A percentile compares a stretch with the other conserved stretches of the same genome.
Evolutionary conservation across 2,113 vertebrate species (phyloP).

Genomic region (Lipophrys pholis): DNA sequence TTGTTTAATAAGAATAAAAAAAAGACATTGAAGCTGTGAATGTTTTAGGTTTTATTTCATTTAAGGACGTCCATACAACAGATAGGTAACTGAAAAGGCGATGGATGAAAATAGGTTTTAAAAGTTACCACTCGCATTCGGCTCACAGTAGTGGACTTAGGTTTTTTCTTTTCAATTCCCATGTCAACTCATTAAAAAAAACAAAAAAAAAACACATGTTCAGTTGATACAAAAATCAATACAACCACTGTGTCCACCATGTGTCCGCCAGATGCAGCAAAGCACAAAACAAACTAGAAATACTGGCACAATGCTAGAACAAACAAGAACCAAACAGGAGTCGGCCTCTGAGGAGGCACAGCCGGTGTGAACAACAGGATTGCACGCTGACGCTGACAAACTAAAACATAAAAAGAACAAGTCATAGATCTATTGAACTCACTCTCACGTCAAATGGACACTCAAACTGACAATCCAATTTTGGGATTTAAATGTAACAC

Average conservation of each 20-base stretch:
- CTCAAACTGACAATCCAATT: slow-evolving; percentile 28
- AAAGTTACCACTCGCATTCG: too few species aligned
- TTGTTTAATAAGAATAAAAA: slow-evolving; percentile 18
- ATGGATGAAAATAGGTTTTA: too few species aligned
- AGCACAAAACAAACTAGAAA: slow-evolving; percentile 3
- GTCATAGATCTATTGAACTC: not conserved
- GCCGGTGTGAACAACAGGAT: slow-evolving; percentile 38
- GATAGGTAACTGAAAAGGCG: not conserved
- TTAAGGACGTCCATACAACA: slow-evolving; percentile 10
- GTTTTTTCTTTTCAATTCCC: too few species aligned
- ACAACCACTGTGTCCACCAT: not conserved
- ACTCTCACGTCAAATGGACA: slow-evolving; percentile 10
- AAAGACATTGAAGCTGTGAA: not conserved
- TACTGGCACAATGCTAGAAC: slow-evolving; percentile 8
- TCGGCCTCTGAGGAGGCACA: slow-evolving; percentile 27
- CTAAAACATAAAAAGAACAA: slow-evolving; percentile 12
- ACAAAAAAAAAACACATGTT: slow-evolving; percentile 18
- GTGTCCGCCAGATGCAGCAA: slow-evolving; percentile 3
- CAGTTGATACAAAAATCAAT: slow-evolving; percentile 2
- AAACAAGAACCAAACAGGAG: slow-evolving; percentile 4
- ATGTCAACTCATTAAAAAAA: too few species aligned
- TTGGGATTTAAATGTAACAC: slow-evolving; percentile 57
- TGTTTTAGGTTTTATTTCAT: not conserved
- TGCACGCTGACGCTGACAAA: slow-evolving; percentile 21
- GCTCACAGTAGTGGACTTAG: too few species aligned